Evolutionary conservation across 2,888 invertebrate genomes (phyloP), one percentile per base, ranked within the genome.

Genomic region (Aphrophora alni): DNA sequence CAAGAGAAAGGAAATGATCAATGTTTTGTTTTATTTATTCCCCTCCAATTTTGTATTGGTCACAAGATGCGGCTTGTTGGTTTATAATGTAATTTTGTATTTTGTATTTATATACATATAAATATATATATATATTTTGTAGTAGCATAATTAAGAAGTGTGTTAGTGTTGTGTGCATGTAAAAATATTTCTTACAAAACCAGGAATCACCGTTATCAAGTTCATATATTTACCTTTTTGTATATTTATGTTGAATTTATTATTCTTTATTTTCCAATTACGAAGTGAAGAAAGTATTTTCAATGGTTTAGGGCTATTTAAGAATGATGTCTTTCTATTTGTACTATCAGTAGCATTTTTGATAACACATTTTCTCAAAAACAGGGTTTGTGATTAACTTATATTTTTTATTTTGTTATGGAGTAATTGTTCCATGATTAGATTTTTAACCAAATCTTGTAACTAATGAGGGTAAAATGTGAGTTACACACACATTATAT

Each of bases 1-100:
- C 59, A 59, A 7, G 59, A 44, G 59, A 59, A 59, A 12, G 59
- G 21, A 59, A 21, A 21, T 59, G 12, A 59, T 59, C 1, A 59
- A 21, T 59, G n/a, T 59, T 59, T 8, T 59, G 3, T 59, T 59
- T 59, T 59, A 8, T 59, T 21, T 59, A 21, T 0, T 59, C 33
- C 8, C 8, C 51, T 28, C 78, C 69, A 72, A 51, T 78, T 78
- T 78, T 78, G 78, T 78, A 78, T 78, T 70, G 78, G 78, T 78
- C 78, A 72, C 51, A 78, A 44, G 59, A 75, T 38, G 72, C 72
- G 73, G 78, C 73, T 72, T 78, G 78, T 73, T 73, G 78, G 78
- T 78, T 78, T 78, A 72, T 78, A 78, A 72, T 71, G 78, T 78
- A 78, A 59, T 78, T 78, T 78, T 78, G 78, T 78, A 59, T 78